Base-by-base conservation (phyloP, 2,113 vertebrate genomes). In the Accipiter cooperii region DNA sequence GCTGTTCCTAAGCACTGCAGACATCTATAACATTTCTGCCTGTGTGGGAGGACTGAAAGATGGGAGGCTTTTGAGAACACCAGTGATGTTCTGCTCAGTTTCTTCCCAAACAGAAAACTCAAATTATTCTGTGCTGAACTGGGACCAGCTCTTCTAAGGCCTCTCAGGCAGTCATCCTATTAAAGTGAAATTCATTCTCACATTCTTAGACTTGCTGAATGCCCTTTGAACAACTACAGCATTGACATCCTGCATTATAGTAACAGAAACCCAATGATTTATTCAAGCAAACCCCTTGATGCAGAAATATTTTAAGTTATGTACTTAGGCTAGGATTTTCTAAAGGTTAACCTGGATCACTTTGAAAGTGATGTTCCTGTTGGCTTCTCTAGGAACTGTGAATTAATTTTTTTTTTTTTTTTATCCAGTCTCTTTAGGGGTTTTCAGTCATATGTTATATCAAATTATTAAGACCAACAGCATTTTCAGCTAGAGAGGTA, bases 21-120 rank as follows among this genome's bases (percentile, higher is more conserved):
- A 52, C 18, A 81, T 47, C 49, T 65, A 2, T 82, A 83, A 76
- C 2, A 8, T 93, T 77, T 85, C 49, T 90, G 46, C 68, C 24
- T 60, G 11, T 90, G 86, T 84, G 55, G 73, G 51, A 90, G 64
- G 68, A 84, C 52, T 80, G 71, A 74, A 84, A 74, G 64, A 93
- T 80, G 9, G 28, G 34, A 92, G 15, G 22, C 34, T 28, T 92
- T 90, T 96, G 64, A 70, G 60, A 93, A 77, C 13, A 70, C 83
- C 64, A 31, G 10, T 58, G 64, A 52, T 92, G 24, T 47, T 84
- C 70, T 66, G 34, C 81, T 98, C 91, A 98, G 98, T 98, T 98
- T 98, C 98, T 98, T 98, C 76, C 71, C 97, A 58, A 70, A 78
- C 19, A 78, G 68, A 86, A 89, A 94, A 19, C 33, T 85, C 47